Evolutionary conservation across 2,888 invertebrate species (phyloP), one percentile per base, ranked within the genome.

Genomic region (Lacanobia wlatinum): DNA sequence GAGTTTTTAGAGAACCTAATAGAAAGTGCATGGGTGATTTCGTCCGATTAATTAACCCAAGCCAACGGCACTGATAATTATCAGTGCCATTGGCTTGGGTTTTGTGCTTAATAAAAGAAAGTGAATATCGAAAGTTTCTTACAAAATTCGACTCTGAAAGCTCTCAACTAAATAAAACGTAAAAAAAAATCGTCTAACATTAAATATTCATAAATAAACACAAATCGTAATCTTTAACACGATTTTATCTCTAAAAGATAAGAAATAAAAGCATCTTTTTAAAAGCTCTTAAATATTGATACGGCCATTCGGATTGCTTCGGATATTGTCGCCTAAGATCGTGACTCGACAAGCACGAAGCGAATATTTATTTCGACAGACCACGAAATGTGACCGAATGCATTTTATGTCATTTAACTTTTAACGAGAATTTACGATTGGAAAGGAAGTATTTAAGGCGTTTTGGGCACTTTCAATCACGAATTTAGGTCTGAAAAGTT

Each of bases 261-360:
- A 83, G 43, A 73, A 61, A 78, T 83, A 83, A 84, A 77, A 77
- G 71, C 76, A 65, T 74, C 5, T 72, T 78, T 83, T 87, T 75
- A 83, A 87, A 83, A 78, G 76, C 83, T 83, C 77, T 87, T 83
- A 84, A 81, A 87, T 88, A 87, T 87, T 87, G 81, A 87, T 87
- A 81, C 64, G 69, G 52, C 69, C 70, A 70, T 71, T 72, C 28
- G 50, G 40, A 55, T 48, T 69, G 56, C 68, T 53, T 80, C 79
- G 75, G 79, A 88, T 81, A 87, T 88, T 87, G 88, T 90, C 87
- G 83, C 83, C 69, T 80, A 76, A 85, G 84, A 84, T 92, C 93
- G 93, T 93, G 93, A 92, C 90, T 79, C 72, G 83, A 83, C 86
- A 83, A 87, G 88, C 92, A 92, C 92, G 91, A 92, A 80, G 85